Conservation (phyloP, 2,888 invertebrate genomes). For the Nomada lathburiana region DNA sequence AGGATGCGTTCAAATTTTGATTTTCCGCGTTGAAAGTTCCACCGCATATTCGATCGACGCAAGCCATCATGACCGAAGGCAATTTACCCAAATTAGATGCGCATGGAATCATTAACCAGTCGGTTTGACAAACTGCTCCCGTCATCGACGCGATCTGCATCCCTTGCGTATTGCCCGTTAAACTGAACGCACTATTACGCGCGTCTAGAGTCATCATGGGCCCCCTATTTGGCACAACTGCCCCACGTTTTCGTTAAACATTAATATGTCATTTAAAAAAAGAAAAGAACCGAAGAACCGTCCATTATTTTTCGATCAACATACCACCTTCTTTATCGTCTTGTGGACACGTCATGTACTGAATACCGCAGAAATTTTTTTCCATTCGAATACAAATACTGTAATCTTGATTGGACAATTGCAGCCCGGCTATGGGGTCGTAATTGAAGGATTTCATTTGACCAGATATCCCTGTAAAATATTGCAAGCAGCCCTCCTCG, state of each 20-base stretch:
- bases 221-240: background rate
- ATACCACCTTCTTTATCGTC: constrained; percentile 84
- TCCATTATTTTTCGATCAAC: background rate
- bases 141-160: constrained; percentile 89
- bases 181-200: constrained; percentile 89
- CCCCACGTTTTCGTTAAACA: constrained; percentile 18
- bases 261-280: background rate
- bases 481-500: constrained; percentile 92
- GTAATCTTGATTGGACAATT: constrained; percentile 95
- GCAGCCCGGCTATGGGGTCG: constrained; percentile 90
- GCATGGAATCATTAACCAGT: constrained; percentile 93
- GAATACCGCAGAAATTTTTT: constrained; percentile 94
- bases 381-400: constrained; percentile 94
- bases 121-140: constrained; percentile 89
- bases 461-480: constrained; percentile 92
- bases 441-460: constrained; percentile 94
- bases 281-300: background rate
- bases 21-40: constrained; percentile 91
- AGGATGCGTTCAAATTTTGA: constrained; percentile 87
- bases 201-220: constrained; percentile 35
- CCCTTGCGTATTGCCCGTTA: constrained; percentile 91
- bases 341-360: constrained; percentile 91
- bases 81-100: constrained; percentile 89
- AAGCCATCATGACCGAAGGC: constrained; percentile 87
- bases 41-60: constrained; percentile 93